Evolutionary conservation across 1,140 invertebrate species (phyloP), one percentile per base, ranked within the genome.

Genomic region (Drosophila tristis): DNA sequence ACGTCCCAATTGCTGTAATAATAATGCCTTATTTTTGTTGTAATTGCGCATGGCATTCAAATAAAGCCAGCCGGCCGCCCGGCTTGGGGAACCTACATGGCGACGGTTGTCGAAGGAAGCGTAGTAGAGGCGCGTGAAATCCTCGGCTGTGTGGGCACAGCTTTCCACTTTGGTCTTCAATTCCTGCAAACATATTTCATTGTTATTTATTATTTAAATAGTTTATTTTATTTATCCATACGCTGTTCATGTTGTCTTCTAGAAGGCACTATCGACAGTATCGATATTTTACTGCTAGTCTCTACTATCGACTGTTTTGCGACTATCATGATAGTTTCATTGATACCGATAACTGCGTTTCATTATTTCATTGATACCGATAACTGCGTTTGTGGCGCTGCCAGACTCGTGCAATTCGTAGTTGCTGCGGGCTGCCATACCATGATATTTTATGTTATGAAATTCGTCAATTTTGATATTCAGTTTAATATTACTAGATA

Each of bases 71-170:
- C 4, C 45, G 64, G 51, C 47, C 35, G 50, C 56, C 26, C 9
- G 16, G 20, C 9, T 13, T 7, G 31, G 9, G 31, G 31, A 43
- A 94, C 94, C 94, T 93, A 97, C 95, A 93, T 97, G 96, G 92
- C 96, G 93, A 64, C 95, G 94, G 82, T 96, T 97, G 85, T 97
- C 96, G 50, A 97, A 92, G 86, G 94, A 95, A 81, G 97, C 96
- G 91, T 97, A 97, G 92, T 96, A 97, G 2, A 97, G 91, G 91
- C 96, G 96, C 9, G 95, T 96, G 80, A 98, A 97, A 81, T 97
- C 95, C 91, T 97, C 95, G 0, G 95, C 96, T 13, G 95, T 96
- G 75, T 94, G 93, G 77, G 95, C 95, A 35, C 96, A 96, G 80
- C 95, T 94, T 62, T 97, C 96, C 47, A 96, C 93, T 92, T 96